phyloP scores from a whole-genome alignment of 2,888 invertebrate genomes.

The Itoplectis maculator region DNA sequence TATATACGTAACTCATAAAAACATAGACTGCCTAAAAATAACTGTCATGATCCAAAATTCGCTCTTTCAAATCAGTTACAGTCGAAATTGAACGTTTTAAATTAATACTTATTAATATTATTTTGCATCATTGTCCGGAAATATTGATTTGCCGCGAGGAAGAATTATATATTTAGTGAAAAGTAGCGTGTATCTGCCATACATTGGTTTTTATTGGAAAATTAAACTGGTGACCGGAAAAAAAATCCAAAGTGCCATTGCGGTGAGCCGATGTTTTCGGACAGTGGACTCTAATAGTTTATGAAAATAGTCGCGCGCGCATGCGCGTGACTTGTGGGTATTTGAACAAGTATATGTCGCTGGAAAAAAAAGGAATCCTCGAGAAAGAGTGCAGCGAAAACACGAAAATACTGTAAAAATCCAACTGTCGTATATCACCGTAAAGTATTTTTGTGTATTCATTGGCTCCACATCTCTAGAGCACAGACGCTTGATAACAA shows the following conservation, averaged over 20 bases:
- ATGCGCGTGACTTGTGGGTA: constrained; percentile 27
- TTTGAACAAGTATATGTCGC: neutral
- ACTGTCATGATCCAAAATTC: too few relatives aligned
- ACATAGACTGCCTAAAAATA: constrained; percentile 43
- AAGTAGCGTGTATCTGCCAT: neutral
- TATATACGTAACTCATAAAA: constrained; percentile 42
- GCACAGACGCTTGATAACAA: neutral
- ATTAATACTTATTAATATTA: constrained; percentile 14
- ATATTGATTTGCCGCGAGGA: constrained; percentile 12
- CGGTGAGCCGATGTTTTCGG: neutral
- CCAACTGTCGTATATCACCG: neutral
- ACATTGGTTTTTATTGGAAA: neutral
- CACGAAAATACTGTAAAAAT: neutral
- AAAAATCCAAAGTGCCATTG: neutral
- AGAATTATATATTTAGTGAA: neutral
- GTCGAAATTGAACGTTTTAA: constrained; percentile 39
- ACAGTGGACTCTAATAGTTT: constrained; percentile 39
- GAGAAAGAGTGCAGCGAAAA: neutral
- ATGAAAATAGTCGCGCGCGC: constrained; percentile 42
- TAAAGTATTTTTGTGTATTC: neutral
- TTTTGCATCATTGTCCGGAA: constrained; percentile 2
- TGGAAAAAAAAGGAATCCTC: constrained; percentile 19
- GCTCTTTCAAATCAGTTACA: too few relatives aligned
- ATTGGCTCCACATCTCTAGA: neutral
- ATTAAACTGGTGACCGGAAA: neutral